Base-by-base conservation (phyloP, 2,888 invertebrate species). In the Microdon myrmicae region DNA sequence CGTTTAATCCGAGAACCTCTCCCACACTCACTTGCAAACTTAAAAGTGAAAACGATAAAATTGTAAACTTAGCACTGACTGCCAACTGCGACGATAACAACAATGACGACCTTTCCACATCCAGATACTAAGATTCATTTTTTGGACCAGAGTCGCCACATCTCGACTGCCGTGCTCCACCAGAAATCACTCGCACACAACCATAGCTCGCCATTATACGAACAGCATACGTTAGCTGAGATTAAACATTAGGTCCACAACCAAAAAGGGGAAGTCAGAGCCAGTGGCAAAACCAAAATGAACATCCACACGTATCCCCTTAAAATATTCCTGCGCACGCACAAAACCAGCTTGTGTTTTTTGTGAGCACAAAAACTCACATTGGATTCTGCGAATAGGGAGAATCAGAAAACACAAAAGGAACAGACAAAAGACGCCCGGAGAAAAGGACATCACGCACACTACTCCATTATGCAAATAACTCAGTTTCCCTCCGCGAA, bases 251-350 rank as follows among this genome's bases (percentile, higher is more conserved):
- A 44, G 51, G 49, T 58, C 37, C 58, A 56, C 31, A 34, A 25
- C 38, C n/a, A n/a, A n/a, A n/a, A n/a, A 45, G 51, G 51, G 47
- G 56, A 56, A 61, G 9, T 35, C 12, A n/a, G n/a, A n/a, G n/a
- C 38, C 10, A 31, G 20, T 14, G 12, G 32, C 19, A 48, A 41
- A 31, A 41, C 47, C 54, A 53, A 54, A 60, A 54, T 32, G 6
- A 17, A 10, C 35, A 19, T n/a, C n/a, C n/a, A n/a, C n/a, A 39
- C 5, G 41, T 34, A 67, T 54, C 68, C 67, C 68, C 53, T 58
- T 22, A 37, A 47, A 39, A 12, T 45, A 55, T 67, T 58, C 60
- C 67, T 68, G 68, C 68, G 68, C 68, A 68, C 68, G 68, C 67
- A 68, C 23, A 20, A 19, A n/a, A 20, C 48, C 20, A 20, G 16